These are phyloP conservation scores for Nesometra sesokonis DNA, from an alignment of 35 echinoderm and acorn worm genomes.

Conservation along the genomic window DNA sequence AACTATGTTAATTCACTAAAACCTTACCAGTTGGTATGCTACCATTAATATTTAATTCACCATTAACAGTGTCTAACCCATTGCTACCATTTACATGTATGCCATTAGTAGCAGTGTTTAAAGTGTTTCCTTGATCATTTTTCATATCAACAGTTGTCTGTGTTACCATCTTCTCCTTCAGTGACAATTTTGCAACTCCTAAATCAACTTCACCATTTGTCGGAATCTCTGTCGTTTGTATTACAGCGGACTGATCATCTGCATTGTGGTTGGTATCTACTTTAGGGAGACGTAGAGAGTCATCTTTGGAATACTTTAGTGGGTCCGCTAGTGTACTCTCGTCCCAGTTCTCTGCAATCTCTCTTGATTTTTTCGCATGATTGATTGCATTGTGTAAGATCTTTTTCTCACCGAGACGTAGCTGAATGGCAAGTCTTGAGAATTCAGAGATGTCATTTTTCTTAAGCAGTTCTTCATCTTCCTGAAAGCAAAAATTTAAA, in stretches of 20 bases:
- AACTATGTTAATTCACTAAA: too few species aligned
- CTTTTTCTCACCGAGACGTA: constrained; percentile 44
- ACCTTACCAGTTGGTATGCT: not conserved
- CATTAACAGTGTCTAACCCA: not conserved
- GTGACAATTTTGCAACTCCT: not conserved
- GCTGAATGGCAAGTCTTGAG: constrained; percentile 41
- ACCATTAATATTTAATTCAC: not conserved
- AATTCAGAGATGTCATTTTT: constrained; percentile 27
- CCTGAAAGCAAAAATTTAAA: constrained; percentile 18
- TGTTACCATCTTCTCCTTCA: not conserved
- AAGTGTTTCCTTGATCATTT: not conserved
- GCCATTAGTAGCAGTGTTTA: not conserved
- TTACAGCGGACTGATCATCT: not conserved
- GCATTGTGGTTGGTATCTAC: not conserved
- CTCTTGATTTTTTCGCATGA: constrained; percentile 27
- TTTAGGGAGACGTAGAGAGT: not conserved
- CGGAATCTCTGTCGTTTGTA: not conserved
- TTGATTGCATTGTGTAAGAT: constrained; percentile 58
- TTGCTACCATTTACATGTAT: too few species aligned
- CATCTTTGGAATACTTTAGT: not conserved
- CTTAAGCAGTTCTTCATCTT: constrained; percentile 36
- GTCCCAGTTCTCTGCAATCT: constrained; percentile 24
- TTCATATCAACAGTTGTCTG: not conserved
- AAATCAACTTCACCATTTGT: not conserved
- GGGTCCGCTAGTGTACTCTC: not conserved